Base-by-base conservation (phyloP, 2,797 vertebrate species). In the Perodicticus potto region DNA sequence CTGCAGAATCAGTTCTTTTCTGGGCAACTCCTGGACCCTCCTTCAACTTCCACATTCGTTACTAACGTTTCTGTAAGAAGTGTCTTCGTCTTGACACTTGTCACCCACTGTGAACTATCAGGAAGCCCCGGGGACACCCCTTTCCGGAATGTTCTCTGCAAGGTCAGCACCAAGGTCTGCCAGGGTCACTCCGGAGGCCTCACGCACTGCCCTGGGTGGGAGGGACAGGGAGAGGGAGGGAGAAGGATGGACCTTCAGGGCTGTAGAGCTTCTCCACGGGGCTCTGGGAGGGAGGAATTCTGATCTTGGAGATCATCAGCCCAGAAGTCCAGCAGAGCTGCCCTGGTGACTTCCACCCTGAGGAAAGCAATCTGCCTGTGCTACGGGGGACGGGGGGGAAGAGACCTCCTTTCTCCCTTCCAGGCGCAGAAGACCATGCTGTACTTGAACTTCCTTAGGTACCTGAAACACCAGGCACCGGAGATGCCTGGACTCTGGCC, bases 351-450 rank as follows among this genome's bases (percentile, higher is more conserved):
- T 65, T 49, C 57, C 7, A 0, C 0, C 2, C 23, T 3, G 5
- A 49, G 37, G 37, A 57, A 0, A 29, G 22, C 16, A 3, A 5
- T 12, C 86, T 61, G 37, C 23, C n/a, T 19, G 12, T 45, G 37
- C 8, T 7, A 1, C 16, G 0, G 0, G 27, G 3, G 29, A 34
- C 0, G 0, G 25, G 3, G 3, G 53, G 3, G 2, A 13, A 2
- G 8, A 10, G 45, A 10, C 45, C 8, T 0, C 12, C 37, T 22
- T 40, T 74, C 32, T 32, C 19, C 65, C 57, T 69, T 40, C 43
- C 17, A 17, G 19, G 29, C 22, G 1, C 37, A 34, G 65, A 23
- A 12, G 53, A 4, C 17, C 12, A 2, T 7, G 27, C 8, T 22
- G 20, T 16, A 6, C 17, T 27, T 3, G 17, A 20, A 1, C 69